Conservation (phyloP, 2,888 invertebrate species). For the Hydropsyche betteni region DNA sequence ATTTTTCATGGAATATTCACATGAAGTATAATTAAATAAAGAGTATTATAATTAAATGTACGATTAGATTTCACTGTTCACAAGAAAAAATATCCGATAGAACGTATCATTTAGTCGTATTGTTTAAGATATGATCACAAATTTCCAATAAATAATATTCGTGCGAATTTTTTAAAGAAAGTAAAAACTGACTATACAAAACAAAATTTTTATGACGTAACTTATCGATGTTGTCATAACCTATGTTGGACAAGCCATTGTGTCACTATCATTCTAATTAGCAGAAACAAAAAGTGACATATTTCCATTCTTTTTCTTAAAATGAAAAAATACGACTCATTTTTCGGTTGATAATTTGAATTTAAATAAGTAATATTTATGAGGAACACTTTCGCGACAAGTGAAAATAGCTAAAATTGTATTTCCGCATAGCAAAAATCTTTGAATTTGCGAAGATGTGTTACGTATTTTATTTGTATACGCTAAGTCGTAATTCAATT, state of each 20-base stretch:
- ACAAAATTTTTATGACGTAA: too few relatives aligned
- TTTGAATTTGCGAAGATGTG: not conserved
- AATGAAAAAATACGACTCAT: not conserved
- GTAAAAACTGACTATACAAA: too few relatives aligned
- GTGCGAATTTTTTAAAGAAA: too few relatives aligned
- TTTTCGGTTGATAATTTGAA: conserved; percentile 22
- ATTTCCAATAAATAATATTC: too few relatives aligned
- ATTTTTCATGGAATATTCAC: too few relatives aligned
- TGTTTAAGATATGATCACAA: too few relatives aligned
- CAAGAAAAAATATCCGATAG: too few relatives aligned
- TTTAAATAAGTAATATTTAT: not conserved
- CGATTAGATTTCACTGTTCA: too few relatives aligned
- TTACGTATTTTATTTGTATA: not conserved
- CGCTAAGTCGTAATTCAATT: not conserved
- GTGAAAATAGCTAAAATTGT: not conserved
- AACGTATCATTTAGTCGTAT: too few relatives aligned
- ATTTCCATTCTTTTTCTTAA: conserved; percentile 5
- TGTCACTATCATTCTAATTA: conserved; percentile 21
- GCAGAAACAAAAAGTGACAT: not conserved
- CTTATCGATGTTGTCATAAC: too few relatives aligned
- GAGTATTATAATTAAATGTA: too few relatives aligned
- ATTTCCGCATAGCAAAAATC: conserved; percentile 8
- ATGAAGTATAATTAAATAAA: too few relatives aligned
- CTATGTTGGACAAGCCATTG: not conserved
- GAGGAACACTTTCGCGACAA: conserved; percentile 11